A percentile compares a stretch with the other conserved stretches of the same genome.
These are phyloP conservation scores for Macaria liturata DNA, from an alignment of 2,888 invertebrate genomes.

Conservation along the genomic window DNA sequence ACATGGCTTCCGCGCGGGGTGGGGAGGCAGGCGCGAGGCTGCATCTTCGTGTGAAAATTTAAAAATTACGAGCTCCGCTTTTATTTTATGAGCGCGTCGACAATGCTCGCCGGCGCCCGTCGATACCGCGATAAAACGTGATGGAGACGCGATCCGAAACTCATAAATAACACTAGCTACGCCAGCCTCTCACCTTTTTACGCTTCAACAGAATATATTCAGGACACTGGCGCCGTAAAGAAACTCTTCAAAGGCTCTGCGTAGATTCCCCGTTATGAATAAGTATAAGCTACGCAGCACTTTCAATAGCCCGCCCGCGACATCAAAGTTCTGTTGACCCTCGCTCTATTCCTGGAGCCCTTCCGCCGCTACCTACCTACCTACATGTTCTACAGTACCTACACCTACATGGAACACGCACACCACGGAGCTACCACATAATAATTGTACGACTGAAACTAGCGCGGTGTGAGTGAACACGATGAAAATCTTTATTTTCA, in stretches of 20 bases:
- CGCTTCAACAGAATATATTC: conserved; percentile 29
- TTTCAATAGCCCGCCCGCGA: conserved; percentile 56
- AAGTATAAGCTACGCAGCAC: conserved; percentile 52
- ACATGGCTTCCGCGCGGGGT: conserved; percentile 70
- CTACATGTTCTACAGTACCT: conserved; percentile 29
- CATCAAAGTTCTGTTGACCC: conserved; percentile 71
- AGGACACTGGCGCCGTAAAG: conserved; percentile 17
- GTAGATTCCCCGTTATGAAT: conserved; percentile 44
- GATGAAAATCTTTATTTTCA: conserved; percentile 84
- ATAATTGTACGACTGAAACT: conserved; percentile 66
- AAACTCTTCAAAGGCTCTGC: conserved; percentile 31
- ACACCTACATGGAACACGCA: conserved; percentile 59
- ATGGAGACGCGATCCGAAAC: conserved; percentile 45
- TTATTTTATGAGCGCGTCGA: conserved; percentile 58
- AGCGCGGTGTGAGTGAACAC: conserved; percentile 79
- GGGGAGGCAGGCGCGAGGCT: conserved; percentile 54
- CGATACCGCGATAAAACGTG: conserved; percentile 44
- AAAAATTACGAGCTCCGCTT: conserved; percentile 60
- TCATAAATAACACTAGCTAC: conserved; percentile 44
- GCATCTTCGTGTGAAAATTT: conserved; percentile 67
- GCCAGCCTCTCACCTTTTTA: conserved; percentile 26
- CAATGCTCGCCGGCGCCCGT: conserved; percentile 45
- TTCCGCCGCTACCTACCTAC: conserved; percentile 51
- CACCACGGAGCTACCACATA: conserved; percentile 63
- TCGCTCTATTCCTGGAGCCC: conserved; percentile 68